Conservation (phyloP, 2,888 invertebrate species). For the Subacronicta megacephala region DNA sequence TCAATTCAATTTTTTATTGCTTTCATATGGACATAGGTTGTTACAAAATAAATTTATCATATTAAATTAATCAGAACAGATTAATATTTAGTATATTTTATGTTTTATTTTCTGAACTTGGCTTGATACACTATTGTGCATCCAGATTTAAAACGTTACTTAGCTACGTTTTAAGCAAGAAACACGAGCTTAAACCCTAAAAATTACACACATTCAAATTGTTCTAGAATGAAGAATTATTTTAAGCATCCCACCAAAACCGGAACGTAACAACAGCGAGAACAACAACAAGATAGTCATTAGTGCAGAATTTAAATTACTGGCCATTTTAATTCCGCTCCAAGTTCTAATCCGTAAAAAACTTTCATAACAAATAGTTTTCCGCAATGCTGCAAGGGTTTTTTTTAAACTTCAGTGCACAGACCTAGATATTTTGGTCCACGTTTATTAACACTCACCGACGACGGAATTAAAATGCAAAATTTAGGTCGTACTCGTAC, state of each 20-base stretch:
- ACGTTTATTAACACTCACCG: conserved; percentile 11
- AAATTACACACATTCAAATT: neutral
- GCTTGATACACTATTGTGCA: too few species aligned
- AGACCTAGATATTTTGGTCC: conserved; percentile 26
- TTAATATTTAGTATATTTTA: too few species aligned
- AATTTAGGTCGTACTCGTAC: conserved; percentile 30
- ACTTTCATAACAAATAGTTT: conserved; percentile 20
- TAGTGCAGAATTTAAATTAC: conserved; percentile 30
- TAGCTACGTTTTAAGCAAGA: too few species aligned
- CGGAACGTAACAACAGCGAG: conserved; percentile 6
- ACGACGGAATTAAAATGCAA: conserved; percentile 44
- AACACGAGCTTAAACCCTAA: neutral
- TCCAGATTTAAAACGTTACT: too few species aligned
- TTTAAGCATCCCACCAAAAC: neutral
- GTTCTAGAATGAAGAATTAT: neutral
- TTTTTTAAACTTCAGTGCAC: conserved; percentile 21
- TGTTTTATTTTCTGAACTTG: too few species aligned
- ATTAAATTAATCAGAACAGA: too few species aligned
- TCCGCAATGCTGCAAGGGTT: conserved; percentile 29
- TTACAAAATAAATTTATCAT: too few species aligned
- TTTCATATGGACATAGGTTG: too few species aligned
- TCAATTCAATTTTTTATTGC: too few species aligned
- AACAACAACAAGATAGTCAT: conserved; percentile 11
- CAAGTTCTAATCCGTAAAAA: conserved; percentile 29
- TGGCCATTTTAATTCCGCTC: conserved; percentile 35